Evolutionary conservation across 2,888 invertebrate genomes (phyloP), one percentile per base, ranked within the genome.

Genomic region (Coenonympha arcania): DNA sequence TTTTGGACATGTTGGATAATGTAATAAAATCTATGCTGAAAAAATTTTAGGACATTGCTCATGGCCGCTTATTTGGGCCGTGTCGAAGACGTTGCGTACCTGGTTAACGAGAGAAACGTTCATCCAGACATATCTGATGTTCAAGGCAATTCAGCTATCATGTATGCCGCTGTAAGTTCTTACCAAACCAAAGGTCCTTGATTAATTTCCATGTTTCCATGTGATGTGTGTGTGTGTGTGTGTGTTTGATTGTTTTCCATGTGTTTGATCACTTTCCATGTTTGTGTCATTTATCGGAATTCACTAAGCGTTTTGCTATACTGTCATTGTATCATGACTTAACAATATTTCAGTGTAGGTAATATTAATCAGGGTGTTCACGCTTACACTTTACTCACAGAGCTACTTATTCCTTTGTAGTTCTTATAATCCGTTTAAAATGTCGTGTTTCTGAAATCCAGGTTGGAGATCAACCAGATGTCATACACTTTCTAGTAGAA

Each of bases 61-160:
- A 73, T 85, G 78, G 74, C 78, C 5, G 64, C 78, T 58, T 84
- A 73, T 56, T 68, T 81, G 48, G 84, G 82, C 4, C 53, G 74
- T 15, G 63, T 71, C 1, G 44, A 48, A 2, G 65, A 64, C 43
- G 79, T 87, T 15, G 68, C 73, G 3, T 64, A 73, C 47, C 66
- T 87, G 16, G 61, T 88, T 20, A 78, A 77, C 44, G 73, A 77
- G 41, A 52, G 62, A 11, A 65, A 79, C 34, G 68, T 89, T 8
- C 62, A 86, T 61, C 84, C 88, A 2, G 82, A 89, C 59, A 55
- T 89, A 11, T 65, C 83, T 2, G 89, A 90, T 62, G 64, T 70
- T 8, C 71, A 72, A 60, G 90, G 90, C 8, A 89, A 89, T 61
- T 79, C 84, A 6, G 86, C 82, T 9, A 36, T 89, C 6, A 87